Percentiles rank a stretch among this genome's conserved stretches.
phyloP scores from a whole-genome alignment of 2,888 invertebrate species.

The Cantharis rufa region DNA sequence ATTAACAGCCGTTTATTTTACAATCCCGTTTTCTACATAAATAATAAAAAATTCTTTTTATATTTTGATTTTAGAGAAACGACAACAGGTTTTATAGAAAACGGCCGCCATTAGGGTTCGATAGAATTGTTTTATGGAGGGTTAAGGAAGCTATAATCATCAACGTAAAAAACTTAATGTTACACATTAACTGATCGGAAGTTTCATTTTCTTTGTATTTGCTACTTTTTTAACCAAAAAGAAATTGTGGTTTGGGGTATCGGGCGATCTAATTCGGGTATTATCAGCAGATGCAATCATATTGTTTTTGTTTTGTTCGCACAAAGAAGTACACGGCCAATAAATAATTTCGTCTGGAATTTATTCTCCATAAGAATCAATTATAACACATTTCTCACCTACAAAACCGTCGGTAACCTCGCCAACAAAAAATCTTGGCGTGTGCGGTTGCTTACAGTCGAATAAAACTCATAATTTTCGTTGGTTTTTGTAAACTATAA shows the following conservation, averaged over 20 bases:
- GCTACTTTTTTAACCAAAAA: background rate
- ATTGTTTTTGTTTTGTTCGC: too few species aligned
- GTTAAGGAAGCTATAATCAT: constrained; percentile 47
- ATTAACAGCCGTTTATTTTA: constrained; percentile 22
- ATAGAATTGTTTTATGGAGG: constrained; percentile 50
- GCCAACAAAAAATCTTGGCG: too few species aligned
- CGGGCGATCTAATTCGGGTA: background rate
- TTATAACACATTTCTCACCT: too few species aligned
- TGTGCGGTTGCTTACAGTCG: too few species aligned
- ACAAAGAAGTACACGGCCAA: too few species aligned
- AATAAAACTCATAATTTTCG: too few species aligned
- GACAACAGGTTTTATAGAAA: background rate
- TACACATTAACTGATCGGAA: background rate
- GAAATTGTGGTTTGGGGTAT: background rate
- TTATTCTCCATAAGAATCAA: too few species aligned
- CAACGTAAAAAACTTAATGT: constrained; percentile 30
- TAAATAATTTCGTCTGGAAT: too few species aligned
- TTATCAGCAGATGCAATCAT: too few species aligned
- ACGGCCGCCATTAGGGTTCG: constrained; percentile 15
- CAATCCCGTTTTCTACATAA: background rate
- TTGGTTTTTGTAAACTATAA: too few species aligned
- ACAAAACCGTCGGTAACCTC: too few species aligned
- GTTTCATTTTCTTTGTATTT: background rate
- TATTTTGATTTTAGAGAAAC: background rate
- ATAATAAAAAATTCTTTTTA: background rate